Evolutionary conservation across 2,888 invertebrate species (phyloP), one percentile per base, ranked within the genome.

Genomic region (Baronia brevicornis): DNA sequence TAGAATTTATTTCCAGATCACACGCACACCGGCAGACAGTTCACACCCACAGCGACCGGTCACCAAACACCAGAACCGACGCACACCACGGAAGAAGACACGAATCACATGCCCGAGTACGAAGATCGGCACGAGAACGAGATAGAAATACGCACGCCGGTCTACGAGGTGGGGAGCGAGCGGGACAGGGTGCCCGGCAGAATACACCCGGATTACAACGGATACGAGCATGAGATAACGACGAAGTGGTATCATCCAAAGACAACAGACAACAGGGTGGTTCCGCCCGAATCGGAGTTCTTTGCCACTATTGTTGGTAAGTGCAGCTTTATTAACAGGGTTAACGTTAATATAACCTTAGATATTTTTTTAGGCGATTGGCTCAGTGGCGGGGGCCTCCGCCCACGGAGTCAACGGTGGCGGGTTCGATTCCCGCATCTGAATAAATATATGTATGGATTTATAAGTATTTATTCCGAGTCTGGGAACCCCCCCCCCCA

Each of bases 81-180:
- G 0, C 73, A 70, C 26, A 85, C 84, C 1, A 87, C 87, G 1
- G 86, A 85, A 47, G 82, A 86, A 22, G 86, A 85, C 11, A 60
- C 60, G 2, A 70, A 72, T 51, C 77, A 60, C 25, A 73, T 78
- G 38, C 71, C 69, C 1, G 82, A 84, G 29, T 78, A 82, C 36
- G 77, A 77, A 11, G 72, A 72, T 12, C 49, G 61, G 1, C 54
- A 51, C 0, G 65, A 61, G 36, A 70, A 70, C 31, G 73, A 71
- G 42, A 68, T 72, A 41, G 79, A 78, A 40, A 53, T 66, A 2
- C 56, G 66, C 4, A 68, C 72, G 0, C 77, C 80, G 0, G 71
- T 71, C 0, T 75, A 75, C 28, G 75, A 70, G 36, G 65, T 60
- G 10, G 71, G 69, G 30, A 37, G 48, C 3, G 72, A 67, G 35